These are phyloP conservation scores for Ptiloglossa arizonensis DNA, from an alignment of 1,140 invertebrate genomes.

Conservation along the genomic window DNA sequence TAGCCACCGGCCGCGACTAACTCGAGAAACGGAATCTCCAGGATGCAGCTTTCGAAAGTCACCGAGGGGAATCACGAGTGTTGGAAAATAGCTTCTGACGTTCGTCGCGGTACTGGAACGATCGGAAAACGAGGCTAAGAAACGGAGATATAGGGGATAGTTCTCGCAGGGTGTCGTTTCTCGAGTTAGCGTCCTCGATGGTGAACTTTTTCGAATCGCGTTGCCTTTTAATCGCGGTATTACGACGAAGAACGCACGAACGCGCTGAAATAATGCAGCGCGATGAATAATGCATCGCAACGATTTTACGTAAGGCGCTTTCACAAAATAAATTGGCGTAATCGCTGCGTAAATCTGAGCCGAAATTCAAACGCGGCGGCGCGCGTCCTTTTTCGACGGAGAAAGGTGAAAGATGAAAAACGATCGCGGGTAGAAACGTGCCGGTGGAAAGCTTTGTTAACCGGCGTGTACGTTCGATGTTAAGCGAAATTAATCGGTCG, in stretches of 20 bases:
- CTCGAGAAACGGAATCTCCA: neutral
- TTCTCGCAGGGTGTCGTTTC: neutral
- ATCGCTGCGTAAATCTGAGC: constrained; percentile 28
- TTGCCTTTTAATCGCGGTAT: constrained; percentile 13
- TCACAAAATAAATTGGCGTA: constrained; percentile 44
- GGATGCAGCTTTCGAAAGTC: constrained; percentile 5
- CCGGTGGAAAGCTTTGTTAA: neutral
- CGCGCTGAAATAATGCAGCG: constrained; percentile 11
- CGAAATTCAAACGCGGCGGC: constrained; percentile 9
- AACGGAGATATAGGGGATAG: too few relatives aligned
- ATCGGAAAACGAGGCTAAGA: too few relatives aligned
- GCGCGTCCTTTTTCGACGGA: neutral
- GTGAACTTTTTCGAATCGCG: neutral
- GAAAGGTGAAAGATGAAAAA: constrained; percentile 15
- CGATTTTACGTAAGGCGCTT: constrained; percentile 47
- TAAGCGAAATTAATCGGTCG: neutral
- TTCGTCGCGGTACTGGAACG: too few relatives aligned
- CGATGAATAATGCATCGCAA: constrained; percentile 41
- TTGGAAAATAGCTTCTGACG: too few relatives aligned
- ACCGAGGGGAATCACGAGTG: neutral
- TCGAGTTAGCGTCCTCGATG: neutral
- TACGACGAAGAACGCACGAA: neutral
- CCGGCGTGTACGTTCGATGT: neutral
- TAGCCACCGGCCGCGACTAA: neutral
- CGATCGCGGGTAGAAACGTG: neutral